A percentile compares a stretch with the other conserved stretches of the same genome.
phyloP scores from a whole-genome alignment of 2,888 invertebrate species.

The Mactromeris polynyma region DNA sequence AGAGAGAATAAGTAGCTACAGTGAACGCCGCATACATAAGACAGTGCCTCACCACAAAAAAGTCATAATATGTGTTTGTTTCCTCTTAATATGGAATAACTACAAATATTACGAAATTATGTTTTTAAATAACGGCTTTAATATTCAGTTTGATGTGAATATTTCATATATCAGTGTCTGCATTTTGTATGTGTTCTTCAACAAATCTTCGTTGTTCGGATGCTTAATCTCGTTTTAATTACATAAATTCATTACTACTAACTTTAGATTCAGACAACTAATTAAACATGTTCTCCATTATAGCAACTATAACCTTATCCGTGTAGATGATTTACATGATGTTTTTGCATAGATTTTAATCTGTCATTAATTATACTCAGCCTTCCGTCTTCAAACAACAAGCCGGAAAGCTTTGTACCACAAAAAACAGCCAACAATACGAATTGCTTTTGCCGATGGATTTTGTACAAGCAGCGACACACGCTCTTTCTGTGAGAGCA shows the following conservation, averaged over 20 bases:
- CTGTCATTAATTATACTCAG: conserved; percentile 1
- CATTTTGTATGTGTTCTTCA: too few species aligned
- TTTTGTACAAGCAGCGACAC: neutral
- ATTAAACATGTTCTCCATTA: neutral
- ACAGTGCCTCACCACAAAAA: too few species aligned
- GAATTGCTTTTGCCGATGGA: neutral
- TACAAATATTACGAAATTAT: too few species aligned
- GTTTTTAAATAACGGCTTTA: too few species aligned
- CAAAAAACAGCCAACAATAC: neutral
- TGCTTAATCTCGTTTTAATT: neutral
- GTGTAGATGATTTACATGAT: neutral
- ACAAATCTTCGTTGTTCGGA: too few species aligned
- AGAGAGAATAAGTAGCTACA: too few species aligned
- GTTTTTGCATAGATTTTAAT: neutral
- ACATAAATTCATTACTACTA: neutral
- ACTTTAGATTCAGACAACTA: neutral
- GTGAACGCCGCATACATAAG: too few species aligned
- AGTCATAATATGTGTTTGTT: too few species aligned
- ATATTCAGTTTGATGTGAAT: too few species aligned
- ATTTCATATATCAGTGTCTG: too few species aligned
- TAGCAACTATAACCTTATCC: neutral
- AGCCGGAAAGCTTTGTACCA: neutral
- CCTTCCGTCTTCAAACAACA: neutral
- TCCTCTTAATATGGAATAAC: too few species aligned
- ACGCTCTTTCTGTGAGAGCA: neutral